Conservation (phyloP, 1,140 invertebrate genomes). For the Telenomus remus region DNA sequence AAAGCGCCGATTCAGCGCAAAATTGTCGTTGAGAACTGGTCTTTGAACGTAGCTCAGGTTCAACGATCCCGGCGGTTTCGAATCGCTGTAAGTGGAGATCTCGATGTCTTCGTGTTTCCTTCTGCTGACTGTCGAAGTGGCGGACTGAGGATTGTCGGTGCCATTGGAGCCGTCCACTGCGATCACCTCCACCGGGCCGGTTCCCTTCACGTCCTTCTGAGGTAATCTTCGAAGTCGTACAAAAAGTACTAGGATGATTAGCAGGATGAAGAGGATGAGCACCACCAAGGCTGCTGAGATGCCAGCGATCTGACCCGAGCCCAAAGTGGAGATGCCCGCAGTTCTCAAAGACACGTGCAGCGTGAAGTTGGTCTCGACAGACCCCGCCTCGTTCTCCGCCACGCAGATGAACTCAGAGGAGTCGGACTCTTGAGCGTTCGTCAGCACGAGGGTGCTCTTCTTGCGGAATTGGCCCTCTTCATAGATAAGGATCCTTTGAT, state of each 20-base stretch:
- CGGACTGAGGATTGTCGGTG: conserved; percentile 48
- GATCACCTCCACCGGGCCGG: conserved; percentile 82
- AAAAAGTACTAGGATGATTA: conserved; percentile 84
- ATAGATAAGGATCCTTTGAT: conserved; percentile 86
- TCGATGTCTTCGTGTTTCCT: conserved; percentile 69
- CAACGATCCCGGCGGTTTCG: conserved; percentile 63
- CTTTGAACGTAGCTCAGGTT: conserved; percentile 66
- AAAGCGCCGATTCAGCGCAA: conserved; percentile 54
- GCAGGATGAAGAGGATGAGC: conserved; percentile 84
- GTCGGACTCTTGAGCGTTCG: conserved; percentile 90
- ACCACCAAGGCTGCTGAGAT: conserved; percentile 88
- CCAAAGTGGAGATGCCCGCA: conserved; percentile 85
- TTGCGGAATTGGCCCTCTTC: conserved; percentile 84
- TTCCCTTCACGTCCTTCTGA: conserved; percentile 84
- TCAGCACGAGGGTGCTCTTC: conserved; percentile 86
- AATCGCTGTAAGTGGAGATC: conserved; percentile 67
- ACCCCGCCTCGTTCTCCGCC: conserved; percentile 93
- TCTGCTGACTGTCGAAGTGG: conserved; percentile 58
- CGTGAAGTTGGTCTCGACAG: conserved; percentile 93
- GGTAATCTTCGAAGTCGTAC: conserved; percentile 82
- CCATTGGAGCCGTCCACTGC: conserved; percentile 66
- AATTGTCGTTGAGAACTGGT: conserved; percentile 63
- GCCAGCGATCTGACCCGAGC: conserved; percentile 89
- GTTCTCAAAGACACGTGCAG: conserved; percentile 86
- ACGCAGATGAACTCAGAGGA: conserved; percentile 93